Evolutionary conservation across 2,888 invertebrate species (phyloP).

Genomic region (Sicus ferrugineus): DNA sequence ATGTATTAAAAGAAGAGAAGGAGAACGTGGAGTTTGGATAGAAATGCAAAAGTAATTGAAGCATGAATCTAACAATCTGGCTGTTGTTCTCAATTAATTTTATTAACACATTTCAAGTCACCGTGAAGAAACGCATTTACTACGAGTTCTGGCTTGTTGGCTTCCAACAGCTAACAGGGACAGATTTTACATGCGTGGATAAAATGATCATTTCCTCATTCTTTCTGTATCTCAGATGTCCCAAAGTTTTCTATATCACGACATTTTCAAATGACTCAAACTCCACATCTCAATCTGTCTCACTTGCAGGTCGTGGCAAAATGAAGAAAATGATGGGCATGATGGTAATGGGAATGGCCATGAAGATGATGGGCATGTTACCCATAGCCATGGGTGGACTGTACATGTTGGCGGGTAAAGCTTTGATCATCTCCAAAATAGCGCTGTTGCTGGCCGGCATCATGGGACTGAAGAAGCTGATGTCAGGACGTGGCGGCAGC

Average conservation of each 20-base stretch:
- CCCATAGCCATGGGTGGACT: conserved; percentile 82
- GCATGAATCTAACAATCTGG: neutral
- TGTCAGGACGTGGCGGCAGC: conserved; percentile 73
- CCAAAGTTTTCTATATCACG: too few relatives aligned
- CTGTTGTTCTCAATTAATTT: neutral
- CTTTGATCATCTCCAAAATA: conserved; percentile 81
- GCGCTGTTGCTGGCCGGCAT: conserved; percentile 82
- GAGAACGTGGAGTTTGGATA: too few relatives aligned
- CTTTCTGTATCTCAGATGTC: conserved; percentile 18
- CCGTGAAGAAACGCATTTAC: neutral
- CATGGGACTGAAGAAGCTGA: conserved; percentile 82
- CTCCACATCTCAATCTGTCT: too few relatives aligned
- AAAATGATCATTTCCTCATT: neutral
- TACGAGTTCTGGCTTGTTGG: neutral
- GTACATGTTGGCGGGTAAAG: conserved; percentile 84
- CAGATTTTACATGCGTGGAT: too few relatives aligned
- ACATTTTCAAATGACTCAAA: too few relatives aligned
- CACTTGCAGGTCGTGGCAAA: conserved; percentile 75
- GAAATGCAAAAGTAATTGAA: neutral
- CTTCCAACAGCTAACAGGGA: too few relatives aligned
- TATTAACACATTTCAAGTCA: neutral
- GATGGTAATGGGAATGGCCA: conserved; percentile 88
- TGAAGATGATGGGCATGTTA: conserved; percentile 84
- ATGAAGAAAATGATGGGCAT: conserved; percentile 92
- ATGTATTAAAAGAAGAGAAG: too few relatives aligned